Base-by-base conservation (phyloP, 92 coral and sea anemone species). In the Palythoa heliodiscus region DNA sequence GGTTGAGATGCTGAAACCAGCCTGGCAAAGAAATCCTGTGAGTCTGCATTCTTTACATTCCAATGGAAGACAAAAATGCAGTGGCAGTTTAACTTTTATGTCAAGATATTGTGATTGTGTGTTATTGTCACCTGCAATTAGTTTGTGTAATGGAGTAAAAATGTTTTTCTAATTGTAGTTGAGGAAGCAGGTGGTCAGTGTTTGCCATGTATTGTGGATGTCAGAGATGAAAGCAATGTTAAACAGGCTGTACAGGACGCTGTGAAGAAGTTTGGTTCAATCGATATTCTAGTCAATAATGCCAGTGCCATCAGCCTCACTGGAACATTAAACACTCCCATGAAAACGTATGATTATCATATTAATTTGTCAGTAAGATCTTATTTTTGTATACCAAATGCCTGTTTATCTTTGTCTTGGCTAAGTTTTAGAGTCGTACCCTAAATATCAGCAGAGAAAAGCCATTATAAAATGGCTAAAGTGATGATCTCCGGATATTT, bases 161-260 rank as follows among this genome's bases (percentile, higher is more conserved):
- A 43, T 43, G 48, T 43, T 43, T 4, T 43, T 43, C 5, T 43
- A 43, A 43, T 2, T 43, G 8, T 29, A 96, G 98, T 96, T 76
- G 99, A 94, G 71, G 99, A 96, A 71, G 95, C 95, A 12, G 99
- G 99, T 29, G 99, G 99, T 12, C 91, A 91, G 87, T 96, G 99
- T 24, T 87, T 96, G 37, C 98, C 99, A 13, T 96, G 99, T 73
- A 86, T 95, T 52, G 98, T 96, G 83, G 98, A 96, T 69, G 90
- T 96, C 35, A 92, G 97, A 61, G 99, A 96, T 87, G 99, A 96
- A 77, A 84, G 64, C 24, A 91, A 95, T 60, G 97, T 96, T 14
- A 35, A 37, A 4, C 70, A 86, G 5, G 97, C 98, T 1, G 98
- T 96, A 15, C 89, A 94, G 60, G 90, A 89, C 13, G 97, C 98